phyloP scores from a whole-genome alignment of 2,888 invertebrate genomes.

The Flexamia atlantica region DNA sequence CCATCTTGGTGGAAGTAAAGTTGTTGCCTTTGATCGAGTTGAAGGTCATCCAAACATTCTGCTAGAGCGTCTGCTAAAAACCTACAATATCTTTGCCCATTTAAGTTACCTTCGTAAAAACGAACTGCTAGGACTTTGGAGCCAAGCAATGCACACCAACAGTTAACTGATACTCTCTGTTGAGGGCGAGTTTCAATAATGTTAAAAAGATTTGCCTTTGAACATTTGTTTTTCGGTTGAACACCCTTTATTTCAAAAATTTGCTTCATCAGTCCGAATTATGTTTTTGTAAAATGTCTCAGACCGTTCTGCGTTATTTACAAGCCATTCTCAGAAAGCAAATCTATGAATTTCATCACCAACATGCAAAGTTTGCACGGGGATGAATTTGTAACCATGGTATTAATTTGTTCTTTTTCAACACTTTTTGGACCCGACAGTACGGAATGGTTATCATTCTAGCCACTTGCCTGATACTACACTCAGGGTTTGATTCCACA shows the following conservation, averaged over 20 bases:
- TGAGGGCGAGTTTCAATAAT: too few relatives aligned
- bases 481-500: constrained; percentile 29
- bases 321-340: constrained; percentile 26
- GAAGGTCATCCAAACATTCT: constrained; percentile 21
- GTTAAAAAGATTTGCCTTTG: not conserved
- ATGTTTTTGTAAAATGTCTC: not conserved
- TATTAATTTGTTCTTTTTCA: constrained; percentile 16
- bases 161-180: too few relatives aligned
- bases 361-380: constrained; percentile 36
- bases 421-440: constrained; percentile 30
- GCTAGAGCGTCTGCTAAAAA: constrained; percentile 24
- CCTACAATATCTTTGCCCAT: not conserved
- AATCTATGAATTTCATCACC: constrained; percentile 34
- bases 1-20: constrained; percentile 39
- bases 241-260: constrained; percentile 26
- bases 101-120: constrained; percentile 37
- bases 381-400: constrained; percentile 36
- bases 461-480: constrained; percentile 10
- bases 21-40: constrained; percentile 5
- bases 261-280: constrained; percentile 43
- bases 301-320: constrained; percentile 15
- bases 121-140: constrained; percentile 45
- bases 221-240: constrained; percentile 34
- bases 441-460: constrained; percentile 5
- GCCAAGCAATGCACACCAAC: not conserved